Percentiles rank a stretch among this genome's conserved stretches.
These are phyloP conservation scores for Globicephala melas DNA, from an alignment of 2,113 vertebrate genomes.

Conservation along the genomic window DNA sequence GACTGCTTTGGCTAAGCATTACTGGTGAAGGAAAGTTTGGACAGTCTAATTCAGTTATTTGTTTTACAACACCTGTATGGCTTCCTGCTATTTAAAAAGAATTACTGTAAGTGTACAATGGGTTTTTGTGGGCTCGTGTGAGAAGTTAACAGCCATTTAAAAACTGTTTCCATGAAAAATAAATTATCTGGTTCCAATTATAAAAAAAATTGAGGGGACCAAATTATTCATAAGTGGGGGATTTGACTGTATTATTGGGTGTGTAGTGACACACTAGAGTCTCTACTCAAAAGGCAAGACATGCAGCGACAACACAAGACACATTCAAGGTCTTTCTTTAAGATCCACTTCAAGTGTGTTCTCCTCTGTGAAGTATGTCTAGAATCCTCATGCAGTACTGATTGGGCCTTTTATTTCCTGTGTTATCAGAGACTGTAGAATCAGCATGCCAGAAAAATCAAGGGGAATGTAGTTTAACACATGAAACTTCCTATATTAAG, in stretches of 20 bases:
- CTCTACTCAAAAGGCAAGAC: background rate
- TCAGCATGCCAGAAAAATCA: background rate
- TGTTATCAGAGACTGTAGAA: background rate
- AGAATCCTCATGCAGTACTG: background rate
- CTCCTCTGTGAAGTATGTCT: background rate
- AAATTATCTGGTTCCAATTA: background rate
- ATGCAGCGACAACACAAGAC: background rate
- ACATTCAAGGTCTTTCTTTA: background rate
- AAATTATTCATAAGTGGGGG: background rate
- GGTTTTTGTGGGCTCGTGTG: background rate
- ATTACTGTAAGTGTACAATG: background rate
- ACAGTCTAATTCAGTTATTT: background rate
- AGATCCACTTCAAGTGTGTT: background rate
- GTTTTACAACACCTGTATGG: background rate
- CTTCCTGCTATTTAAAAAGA: background rate
- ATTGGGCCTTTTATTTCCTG: background rate
- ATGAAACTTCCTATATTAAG: background rate
- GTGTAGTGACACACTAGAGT: background rate
- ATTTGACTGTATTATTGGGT: background rate
- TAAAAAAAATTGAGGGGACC: background rate
- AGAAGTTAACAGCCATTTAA: background rate
- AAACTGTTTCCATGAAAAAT: background rate
- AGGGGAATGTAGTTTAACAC: background rate
- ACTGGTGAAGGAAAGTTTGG: background rate
- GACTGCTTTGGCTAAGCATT: background rate